These are phyloP conservation scores for Melanerpes formicivorus DNA, from an alignment of 2,113 vertebrate species.

Conservation along the genomic window DNA sequence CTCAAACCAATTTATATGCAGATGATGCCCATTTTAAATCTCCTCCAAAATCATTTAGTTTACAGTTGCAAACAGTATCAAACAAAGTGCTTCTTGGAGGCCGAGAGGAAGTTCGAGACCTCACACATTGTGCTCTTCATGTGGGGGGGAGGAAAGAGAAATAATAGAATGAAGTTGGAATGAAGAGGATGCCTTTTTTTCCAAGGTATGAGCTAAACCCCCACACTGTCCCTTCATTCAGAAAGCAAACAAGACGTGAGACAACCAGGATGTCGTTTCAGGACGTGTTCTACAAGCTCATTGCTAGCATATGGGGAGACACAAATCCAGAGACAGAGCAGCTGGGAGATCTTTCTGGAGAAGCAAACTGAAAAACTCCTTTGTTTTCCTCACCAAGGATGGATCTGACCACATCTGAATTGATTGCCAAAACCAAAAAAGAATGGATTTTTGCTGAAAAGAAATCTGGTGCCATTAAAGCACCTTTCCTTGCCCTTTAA, in stretches of 20 bases:
- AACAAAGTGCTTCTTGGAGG: conserved; percentile 61
- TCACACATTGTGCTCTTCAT: not conserved
- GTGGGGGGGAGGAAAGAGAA: not conserved
- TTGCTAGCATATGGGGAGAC: not conserved
- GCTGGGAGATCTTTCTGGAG: not conserved
- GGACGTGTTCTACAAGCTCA: not conserved
- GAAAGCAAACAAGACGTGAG: not conserved
- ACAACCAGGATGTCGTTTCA: not conserved
- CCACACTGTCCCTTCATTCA: not conserved
- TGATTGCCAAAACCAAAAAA: not conserved
- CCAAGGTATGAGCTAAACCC: not conserved
- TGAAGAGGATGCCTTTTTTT: not conserved
- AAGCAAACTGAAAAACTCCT: fast-evolving
- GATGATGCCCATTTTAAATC: conserved; percentile 80
- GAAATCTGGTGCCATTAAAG: not conserved
- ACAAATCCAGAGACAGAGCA: not conserved
- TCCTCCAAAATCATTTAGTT: conserved; percentile 77
- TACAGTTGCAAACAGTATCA: conserved; percentile 73
- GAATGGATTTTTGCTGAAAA: not conserved
- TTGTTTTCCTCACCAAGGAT: not conserved
- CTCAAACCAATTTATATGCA: conserved; percentile 84
- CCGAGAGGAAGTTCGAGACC: not conserved
- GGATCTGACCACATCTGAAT: not conserved
- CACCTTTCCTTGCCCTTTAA: not conserved
- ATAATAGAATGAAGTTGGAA: not conserved